Evolutionary conservation across 2,113 vertebrate genomes (phyloP).

Genomic region (Candoia aspera): DNA sequence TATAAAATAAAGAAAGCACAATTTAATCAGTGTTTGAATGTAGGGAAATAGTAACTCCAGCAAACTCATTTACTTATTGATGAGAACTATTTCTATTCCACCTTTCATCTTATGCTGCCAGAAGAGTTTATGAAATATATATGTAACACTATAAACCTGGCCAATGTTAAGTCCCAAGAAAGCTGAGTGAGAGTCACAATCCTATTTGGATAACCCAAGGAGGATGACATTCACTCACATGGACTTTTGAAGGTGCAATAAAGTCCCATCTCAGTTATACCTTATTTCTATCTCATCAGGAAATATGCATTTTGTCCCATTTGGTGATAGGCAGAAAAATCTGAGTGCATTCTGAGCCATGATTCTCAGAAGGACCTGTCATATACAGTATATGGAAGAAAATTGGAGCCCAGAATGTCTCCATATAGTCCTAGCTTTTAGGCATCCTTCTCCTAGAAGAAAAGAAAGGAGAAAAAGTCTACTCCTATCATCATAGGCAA

Average conservation of each 20-base stretch:
- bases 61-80: background rate
- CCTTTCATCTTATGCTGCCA: background rate
- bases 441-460: background rate
- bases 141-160: background rate
- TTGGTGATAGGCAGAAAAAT: background rate
- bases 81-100: background rate
- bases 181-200: background rate
- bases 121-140: background rate
- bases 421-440: background rate
- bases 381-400: background rate
- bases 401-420: background rate
- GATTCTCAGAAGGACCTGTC: background rate
- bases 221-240: background rate
- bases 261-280: background rate
- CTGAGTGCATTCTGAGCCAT: background rate
- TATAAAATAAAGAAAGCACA: background rate
- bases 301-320: background rate
- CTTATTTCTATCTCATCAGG: background rate
- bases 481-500: background rate
- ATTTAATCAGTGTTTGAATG: background rate
- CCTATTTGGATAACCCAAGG: background rate
- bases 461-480: background rate
- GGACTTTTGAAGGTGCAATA: background rate
- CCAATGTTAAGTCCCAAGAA: background rate
- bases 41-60: background rate